Base-by-base conservation (phyloP, 2,888 invertebrate genomes). In the Leptinotarsa peninsularis region DNA sequence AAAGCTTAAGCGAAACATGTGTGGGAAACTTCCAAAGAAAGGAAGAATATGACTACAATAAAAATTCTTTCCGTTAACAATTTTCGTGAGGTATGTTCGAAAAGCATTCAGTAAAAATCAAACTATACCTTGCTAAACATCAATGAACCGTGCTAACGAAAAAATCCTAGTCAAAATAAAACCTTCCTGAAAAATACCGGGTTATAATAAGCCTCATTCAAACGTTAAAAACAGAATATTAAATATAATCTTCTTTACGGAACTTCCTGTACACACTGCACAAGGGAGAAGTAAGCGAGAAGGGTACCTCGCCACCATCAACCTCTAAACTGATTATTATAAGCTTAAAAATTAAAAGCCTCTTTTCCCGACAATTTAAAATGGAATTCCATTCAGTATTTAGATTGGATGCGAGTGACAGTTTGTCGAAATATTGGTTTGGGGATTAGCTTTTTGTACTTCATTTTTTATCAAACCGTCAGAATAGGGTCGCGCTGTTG, bases 141-240 rank as follows among this genome's bases (percentile, higher is more conserved):
- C 43, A 43, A 43, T 43, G 10, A 43, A 43, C 43, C 43, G 43
- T 43, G 2, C 5, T 10, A 3, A 43, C 7, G 7, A 63, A 63
- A 43, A 43, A 33, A 63, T 43, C 43, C 4, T n/a, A 72, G 75
- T 69, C 43, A 71, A 69, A 72, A 72, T 66, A 66, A 66, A 68
- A 50, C 21, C 67, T 63, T 4, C 43, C 43, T 63, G 63, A 43
- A 63, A 23, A 58, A 58, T 58, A 58, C 58, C 23, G 71, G 72
- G 69, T 70, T 69, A 33, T 73, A 76, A 76, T 79, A 76, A 76
- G 71, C 76, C 76, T 67, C 56, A 73, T 75, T 75, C 43, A 72
- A 76, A 79, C 79, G 76, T 79, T 78, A 79, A 80, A 78, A 79
- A 78, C 77, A 73, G 81, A 81, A 79, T 80, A 80, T 81, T 81